These are phyloP conservation scores for Mellilla xanthometata DNA, from an alignment of 2,888 invertebrate species.

Conservation along the genomic window DNA sequence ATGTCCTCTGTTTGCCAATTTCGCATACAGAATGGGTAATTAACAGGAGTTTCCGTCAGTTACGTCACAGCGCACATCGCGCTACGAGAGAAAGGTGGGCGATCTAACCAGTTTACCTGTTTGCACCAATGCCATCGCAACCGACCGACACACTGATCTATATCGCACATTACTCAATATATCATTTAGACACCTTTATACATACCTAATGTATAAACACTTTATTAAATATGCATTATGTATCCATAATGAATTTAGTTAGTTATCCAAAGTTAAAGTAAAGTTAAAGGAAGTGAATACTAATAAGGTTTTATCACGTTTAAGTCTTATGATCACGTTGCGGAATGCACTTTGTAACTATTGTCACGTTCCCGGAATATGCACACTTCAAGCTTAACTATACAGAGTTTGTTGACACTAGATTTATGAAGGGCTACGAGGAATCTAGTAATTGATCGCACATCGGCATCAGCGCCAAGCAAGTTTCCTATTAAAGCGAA, in stretches of 20 bases:
- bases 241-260: no score
- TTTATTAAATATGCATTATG: no score
- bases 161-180: conserved; percentile 27
- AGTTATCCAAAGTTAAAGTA: no score
- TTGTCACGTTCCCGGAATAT: conserved; percentile 66
- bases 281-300: neutral
- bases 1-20: conserved; percentile 54
- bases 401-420: conserved; percentile 41
- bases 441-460: conserved; percentile 26
- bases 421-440: conserved; percentile 16
- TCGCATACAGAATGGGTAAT: conserved; percentile 59
- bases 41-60: conserved; percentile 54
- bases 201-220: no score
- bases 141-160: conserved; percentile 37
- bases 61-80: conserved; percentile 48
- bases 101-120: conserved; percentile 39
- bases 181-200: neutral
- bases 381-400: conserved; percentile 42
- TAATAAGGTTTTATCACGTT: conserved; percentile 45
- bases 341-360: conserved; percentile 43
- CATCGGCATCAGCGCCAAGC: conserved; percentile 19
- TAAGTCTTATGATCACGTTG: conserved; percentile 55
- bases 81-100: conserved; percentile 50
- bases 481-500: conserved; percentile 39
- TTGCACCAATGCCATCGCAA: conserved; percentile 32